Evolutionary conservation across 2,797 vertebrate genomes (phyloP), one percentile per base, ranked within the genome.

Genomic region (Phalloptychus januarius): DNA sequence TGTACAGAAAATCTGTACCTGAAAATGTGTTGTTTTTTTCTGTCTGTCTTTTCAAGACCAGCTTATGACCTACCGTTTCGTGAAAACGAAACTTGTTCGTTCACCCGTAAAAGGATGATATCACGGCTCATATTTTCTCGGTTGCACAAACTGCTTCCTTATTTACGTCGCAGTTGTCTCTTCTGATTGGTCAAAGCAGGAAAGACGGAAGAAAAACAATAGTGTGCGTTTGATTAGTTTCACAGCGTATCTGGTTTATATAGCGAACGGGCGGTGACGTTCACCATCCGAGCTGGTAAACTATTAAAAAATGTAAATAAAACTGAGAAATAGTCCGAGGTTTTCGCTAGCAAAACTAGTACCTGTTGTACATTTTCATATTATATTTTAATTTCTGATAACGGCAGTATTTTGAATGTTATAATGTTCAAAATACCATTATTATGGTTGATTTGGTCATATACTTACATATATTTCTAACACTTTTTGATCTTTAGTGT

Each of bases 151-250:
- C 18, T 7, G 87, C 13, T 94, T 94, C 93, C 94, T 65, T 92
- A 90, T 95, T 94, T 92, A 92, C 91, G 91, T 90, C 92, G 7
- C 48, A 23, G 48, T 52, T 23, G 48, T 50, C 20, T 52, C 48
- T 52, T 87, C 42, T 91, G 87, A 95, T 93, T 94, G 93, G 93
- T 75, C 71, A 31, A 13, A 10, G 23, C 38, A 18, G 5, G 44
- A 10, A n/a, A 6, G 0, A 4, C 0, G 4, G 0, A 10, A 1
- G 20, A 13, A 4, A 54, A 38, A 42, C 75, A 56, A 52, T 0
- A 13, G 1, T 61, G 46, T 77, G 65, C 74, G 73, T 65, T 92
- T 76, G 81, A 78, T 92, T 84, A 77, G 0, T 0, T 0, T 1
- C 0, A 36, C 28, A 0, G 58, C 0, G 13, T 52, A 7, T 71